Evolutionary conservation across 2,113 vertebrate species (phyloP).

Genomic region (Puffinus mauretanicus): DNA sequence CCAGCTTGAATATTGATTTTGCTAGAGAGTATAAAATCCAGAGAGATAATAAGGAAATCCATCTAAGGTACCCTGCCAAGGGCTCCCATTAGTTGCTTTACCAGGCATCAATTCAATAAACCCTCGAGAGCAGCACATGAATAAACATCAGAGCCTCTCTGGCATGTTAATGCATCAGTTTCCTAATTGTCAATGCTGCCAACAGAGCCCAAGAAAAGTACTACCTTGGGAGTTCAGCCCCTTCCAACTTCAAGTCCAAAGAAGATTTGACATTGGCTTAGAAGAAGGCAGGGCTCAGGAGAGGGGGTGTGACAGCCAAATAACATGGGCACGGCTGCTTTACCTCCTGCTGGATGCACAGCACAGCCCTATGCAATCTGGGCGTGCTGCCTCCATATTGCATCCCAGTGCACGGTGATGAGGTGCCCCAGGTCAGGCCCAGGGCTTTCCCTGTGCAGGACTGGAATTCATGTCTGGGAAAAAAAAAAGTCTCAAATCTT

Average conservation of each 20-base stretch:
- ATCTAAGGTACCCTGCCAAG: slow-evolving; percentile 39
- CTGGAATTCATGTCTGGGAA: neutral
- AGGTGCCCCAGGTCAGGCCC: neutral
- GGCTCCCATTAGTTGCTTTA: slow-evolving; percentile 27
- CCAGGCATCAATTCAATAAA: slow-evolving; percentile 37
- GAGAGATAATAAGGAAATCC: slow-evolving; percentile 36
- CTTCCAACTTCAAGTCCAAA: neutral
- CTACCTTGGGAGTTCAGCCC: neutral
- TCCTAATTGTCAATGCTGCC: slow-evolving; percentile 35
- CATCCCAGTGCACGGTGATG: too few relatives aligned
- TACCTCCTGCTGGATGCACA: neutral
- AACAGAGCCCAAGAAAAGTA: neutral
- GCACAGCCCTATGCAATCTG: rapidly evolving
- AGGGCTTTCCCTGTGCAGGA: neutral
- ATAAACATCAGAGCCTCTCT: slow-evolving; percentile 30
- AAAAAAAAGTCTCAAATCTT: neutral
- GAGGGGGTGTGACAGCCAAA: neutral
- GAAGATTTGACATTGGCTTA: neutral
- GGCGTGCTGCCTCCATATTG: rapidly evolving
- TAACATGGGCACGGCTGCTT: neutral
- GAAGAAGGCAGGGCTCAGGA: neutral
- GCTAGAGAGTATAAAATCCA: slow-evolving; percentile 39
- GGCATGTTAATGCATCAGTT: slow-evolving; percentile 23
- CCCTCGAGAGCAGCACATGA: slow-evolving; percentile 19
- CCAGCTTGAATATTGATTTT: slow-evolving; percentile 45